Conservation (phyloP, 2,797 vertebrate species). For the Alexandromys oeconomus region DNA sequence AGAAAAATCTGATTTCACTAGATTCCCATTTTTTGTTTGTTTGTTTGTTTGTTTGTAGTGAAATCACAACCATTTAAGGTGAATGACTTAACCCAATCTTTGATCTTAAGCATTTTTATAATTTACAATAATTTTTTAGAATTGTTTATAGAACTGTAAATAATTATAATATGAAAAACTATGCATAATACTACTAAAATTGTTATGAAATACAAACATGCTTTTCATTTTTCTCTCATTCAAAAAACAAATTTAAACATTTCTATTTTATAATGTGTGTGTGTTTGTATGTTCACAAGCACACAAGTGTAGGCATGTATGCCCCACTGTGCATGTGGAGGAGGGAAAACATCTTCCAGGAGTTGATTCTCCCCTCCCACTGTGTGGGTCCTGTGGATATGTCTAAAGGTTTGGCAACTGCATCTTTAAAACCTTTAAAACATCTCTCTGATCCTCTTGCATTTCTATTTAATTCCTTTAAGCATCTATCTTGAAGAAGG, state of each 20-base stretch:
- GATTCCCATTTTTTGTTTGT: background rate
- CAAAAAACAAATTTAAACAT: background rate
- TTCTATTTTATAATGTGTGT: background rate
- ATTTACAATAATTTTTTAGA: constrained; percentile 22
- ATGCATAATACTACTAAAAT: background rate
- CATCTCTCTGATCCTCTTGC: background rate
- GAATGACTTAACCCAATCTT: background rate
- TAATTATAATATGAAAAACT: background rate
- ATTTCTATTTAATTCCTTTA: constrained; percentile 48
- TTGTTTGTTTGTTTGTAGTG: background rate
- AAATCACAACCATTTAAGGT: background rate
- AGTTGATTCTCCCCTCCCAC: background rate
- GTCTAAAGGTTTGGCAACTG: background rate
- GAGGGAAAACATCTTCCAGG: background rate
- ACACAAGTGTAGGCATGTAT: too few relatives aligned
- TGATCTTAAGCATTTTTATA: constrained; percentile 27
- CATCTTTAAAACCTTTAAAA: background rate
- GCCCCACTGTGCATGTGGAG: background rate
- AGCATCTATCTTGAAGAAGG: background rate
- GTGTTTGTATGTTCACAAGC: background rate
- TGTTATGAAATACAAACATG: background rate
- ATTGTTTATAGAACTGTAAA: background rate
- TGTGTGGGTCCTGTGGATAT: background rate
- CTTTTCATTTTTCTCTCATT: background rate
- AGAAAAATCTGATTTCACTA: background rate